Base-by-base conservation (phyloP, 2,888 invertebrate genomes). In the Drosophila mulleri region DNA sequence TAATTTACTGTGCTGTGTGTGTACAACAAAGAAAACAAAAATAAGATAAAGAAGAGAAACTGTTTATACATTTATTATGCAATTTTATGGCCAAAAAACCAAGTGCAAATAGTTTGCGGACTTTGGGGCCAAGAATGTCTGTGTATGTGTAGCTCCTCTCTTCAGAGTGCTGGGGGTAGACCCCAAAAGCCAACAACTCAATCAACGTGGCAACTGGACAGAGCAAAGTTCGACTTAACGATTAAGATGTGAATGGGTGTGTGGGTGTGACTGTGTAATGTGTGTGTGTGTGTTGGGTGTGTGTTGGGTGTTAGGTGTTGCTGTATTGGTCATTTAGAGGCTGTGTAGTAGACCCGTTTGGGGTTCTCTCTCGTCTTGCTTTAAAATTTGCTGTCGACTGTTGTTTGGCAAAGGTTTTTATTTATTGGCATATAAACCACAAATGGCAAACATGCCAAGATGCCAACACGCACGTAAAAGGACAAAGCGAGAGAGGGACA, bases 401-500 rank as follows among this genome's bases (percentile, higher is more conserved):
- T 39, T 54, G 54, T 44, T 57, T 64, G 79, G 74, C 69, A 83
- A 83, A 81, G 83, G 86, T 83, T 83, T 83, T 83, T 86, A 83
- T 83, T 83, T 83, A 83, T 83, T 86, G 81, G 83, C 83, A 83
- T 83, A 83, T 83, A 83, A 83, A 86, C 83, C 83, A 81, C 84
- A 84, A 86, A 86, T 78, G 80, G 82, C 84, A 83, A 86, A 80
- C 78, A 78, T 68, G 78, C 76, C 78, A 68, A 80, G 72, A 76
- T 65, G 72, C 72, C 79, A 78, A 69, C 72, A 71, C 75, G 83
- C 78, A 78, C 78, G 72, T 12, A 20, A 20, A 50, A 23, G 35
- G 26, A n/a, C 20, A 18, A 2, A 32, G 11, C 18, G 42, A 18
- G n/a, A 42, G 9, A 12, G 18, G 14, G 26, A 0, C 2, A 3